Base-by-base conservation (phyloP, 2,888 invertebrate genomes). In the Adelognathus sp. region DNA sequence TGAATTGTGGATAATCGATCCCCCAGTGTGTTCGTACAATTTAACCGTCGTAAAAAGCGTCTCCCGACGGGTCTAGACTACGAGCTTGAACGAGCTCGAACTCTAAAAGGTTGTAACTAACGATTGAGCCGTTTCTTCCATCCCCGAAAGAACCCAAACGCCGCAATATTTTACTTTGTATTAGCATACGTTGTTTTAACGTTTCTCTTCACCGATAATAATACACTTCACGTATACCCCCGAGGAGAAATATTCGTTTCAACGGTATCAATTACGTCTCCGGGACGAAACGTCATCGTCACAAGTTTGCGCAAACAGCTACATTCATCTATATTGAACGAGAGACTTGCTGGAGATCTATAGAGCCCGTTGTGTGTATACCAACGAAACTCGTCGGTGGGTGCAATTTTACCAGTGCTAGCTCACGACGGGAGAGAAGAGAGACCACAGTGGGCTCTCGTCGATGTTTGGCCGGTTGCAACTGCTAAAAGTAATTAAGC, bases 401-500 rank as follows among this genome's bases (percentile, higher is more conserved):
- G 41, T 44, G 50, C 41, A 64, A 64, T 64, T 73, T 64, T 27
- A 33, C 29, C 24, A 31, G 29, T 27, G 58, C 36, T 33, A 11
- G n/a, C 33, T 50, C 50, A 2, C 16, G 27, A 24, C 27, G 24
- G 41, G 39, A 9, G 52, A 16, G 9, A 14, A 63, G 44, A 31
- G 14, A 21, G 9, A n/a, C 29, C 1, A 24, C 39, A 50, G 31
- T 44, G 14, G n/a, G 36, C 18, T 60, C 16, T 21, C 31, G 21
- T 60, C 36, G 50, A 33, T 52, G 21, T 16, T 54, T n/a, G 46
- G 16, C 39, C 31, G 14, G n/a, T 27, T 60, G 54, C 74, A 41
- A 58, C 56, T 50, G 70, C 50, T 72, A 44, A 80, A 79, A 73
- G 82, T 81, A 83, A 83, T 83, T 85, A 83, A 82, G 79, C 81